Conservation (phyloP, 2,113 vertebrate species). For the Crypturellus undulatus region DNA sequence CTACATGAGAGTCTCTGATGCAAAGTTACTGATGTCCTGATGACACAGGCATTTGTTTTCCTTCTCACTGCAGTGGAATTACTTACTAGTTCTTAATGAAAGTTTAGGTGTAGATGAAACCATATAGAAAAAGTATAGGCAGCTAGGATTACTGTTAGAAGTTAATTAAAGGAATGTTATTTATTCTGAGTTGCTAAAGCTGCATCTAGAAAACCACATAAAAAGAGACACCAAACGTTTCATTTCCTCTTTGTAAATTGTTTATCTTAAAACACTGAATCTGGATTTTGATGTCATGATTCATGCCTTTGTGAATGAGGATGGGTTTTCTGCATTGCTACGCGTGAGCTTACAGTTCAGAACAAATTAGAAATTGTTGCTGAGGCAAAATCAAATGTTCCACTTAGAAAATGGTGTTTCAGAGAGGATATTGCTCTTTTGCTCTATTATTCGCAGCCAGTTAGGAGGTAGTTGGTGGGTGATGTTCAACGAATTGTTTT, state of each 20-base stretch:
- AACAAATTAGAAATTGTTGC: background rate
- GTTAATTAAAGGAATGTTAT: background rate
- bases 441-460: background rate
- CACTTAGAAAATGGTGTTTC: background rate
- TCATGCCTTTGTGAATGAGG: background rate
- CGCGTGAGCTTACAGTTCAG: background rate
- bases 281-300: background rate
- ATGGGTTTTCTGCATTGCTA: background rate
- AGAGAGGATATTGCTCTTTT: background rate
- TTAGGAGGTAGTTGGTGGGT: background rate
- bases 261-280: background rate
- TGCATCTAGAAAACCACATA: background rate
- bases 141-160: background rate
- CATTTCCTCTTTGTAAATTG: background rate
- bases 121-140: background rate
- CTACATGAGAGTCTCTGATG: background rate
- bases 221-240: background rate
- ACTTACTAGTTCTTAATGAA: background rate
- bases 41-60: background rate
- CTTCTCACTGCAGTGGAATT: background rate
- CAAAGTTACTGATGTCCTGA: background rate
- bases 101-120: background rate
- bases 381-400: background rate
- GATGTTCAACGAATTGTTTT: background rate
- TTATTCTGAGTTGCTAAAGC: background rate